phyloP scores from a whole-genome alignment of 1,140 invertebrate genomes.

The Agrypnia vestita region DNA sequence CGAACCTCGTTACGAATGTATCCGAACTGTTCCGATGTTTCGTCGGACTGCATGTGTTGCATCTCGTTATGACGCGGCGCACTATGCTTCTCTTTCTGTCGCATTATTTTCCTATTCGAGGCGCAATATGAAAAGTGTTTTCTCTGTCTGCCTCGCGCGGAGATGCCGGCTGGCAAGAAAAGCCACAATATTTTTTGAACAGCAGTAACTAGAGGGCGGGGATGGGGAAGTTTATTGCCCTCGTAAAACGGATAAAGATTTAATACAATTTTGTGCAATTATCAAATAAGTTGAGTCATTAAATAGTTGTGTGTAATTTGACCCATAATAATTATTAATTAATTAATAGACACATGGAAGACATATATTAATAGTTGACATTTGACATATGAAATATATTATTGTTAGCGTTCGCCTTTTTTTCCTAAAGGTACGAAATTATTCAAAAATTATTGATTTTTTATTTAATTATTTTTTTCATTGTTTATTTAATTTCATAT shows the following conservation, averaged over 20 bases:
- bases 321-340: no score
- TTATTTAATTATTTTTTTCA: no score
- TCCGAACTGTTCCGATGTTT: slow-evolving; percentile 41
- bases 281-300: background rate
- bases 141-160: slow-evolving; percentile 33
- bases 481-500: no score
- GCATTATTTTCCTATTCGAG: background rate
- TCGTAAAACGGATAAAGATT: slow-evolving; percentile 40
- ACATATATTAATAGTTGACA: no score
- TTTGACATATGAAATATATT: no score
- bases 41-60: slow-evolving; percentile 53
- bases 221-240: slow-evolving; percentile 58
- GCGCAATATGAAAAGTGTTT: slow-evolving; percentile 40
- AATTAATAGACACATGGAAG: no score
- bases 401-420: no score
- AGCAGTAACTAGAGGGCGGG: slow-evolving; percentile 58
- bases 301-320: background rate
- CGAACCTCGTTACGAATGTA: slow-evolving; percentile 52
- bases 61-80: slow-evolving; percentile 50
- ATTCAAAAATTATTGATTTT: no score
- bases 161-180: slow-evolving; percentile 51
- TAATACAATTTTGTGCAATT: slow-evolving; percentile 18
- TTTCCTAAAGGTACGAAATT: no score
- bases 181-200: slow-evolving; percentile 59
- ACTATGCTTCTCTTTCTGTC: slow-evolving; percentile 42